Evolutionary conservation across 92 coral and sea anemone species (phyloP).

Genomic region (Palythoa grandiflora): DNA sequence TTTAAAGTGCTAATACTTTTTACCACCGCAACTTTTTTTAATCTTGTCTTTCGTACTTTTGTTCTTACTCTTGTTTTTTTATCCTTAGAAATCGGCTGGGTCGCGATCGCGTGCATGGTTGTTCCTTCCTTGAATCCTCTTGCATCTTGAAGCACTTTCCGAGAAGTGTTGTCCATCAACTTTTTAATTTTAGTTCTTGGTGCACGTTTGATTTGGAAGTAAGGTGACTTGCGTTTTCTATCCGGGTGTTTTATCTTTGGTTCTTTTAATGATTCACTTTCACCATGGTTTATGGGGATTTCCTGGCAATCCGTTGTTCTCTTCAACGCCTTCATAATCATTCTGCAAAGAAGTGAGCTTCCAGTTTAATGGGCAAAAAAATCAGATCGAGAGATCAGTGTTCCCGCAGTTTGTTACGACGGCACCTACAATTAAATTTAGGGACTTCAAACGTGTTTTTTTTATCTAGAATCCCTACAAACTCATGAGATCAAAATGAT

Average conservation of each 20-base stretch:
- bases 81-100: background rate
- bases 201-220: conserved; percentile 8
- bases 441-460: background rate
- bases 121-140: background rate
- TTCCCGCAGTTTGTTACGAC: conserved; percentile 21
- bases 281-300: background rate
- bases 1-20: background rate
- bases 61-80: background rate
- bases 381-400: background rate
- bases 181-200: conserved; percentile 1
- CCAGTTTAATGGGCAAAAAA: background rate
- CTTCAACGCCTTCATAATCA: background rate
- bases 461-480: conserved; percentile 33
- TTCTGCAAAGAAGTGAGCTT: no score
- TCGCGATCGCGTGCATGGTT: no score
- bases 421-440: background rate
- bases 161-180: conserved; percentile 14
- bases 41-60: background rate
- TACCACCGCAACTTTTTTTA: background rate
- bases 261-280: background rate
- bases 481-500: conserved; percentile 4
- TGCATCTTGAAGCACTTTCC: background rate
- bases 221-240: conserved; percentile 25
- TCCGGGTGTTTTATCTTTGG: background rate
- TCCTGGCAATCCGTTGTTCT: background rate